These are phyloP conservation scores for Athalia rosae DNA, from an alignment of 2,888 invertebrate genomes.

Conservation along the genomic window DNA sequence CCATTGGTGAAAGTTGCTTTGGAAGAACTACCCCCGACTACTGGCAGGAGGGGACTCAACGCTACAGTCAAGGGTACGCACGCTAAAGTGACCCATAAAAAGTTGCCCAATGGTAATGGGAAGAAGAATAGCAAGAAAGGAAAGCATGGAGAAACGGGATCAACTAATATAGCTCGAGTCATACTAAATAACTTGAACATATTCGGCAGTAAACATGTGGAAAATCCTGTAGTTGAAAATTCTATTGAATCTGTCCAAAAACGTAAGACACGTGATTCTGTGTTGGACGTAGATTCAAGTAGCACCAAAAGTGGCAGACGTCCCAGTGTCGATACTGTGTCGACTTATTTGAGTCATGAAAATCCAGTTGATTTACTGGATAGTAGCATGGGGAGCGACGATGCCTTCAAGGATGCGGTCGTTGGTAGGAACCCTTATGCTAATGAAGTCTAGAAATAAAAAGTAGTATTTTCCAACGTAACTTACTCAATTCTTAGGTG, in stretches of 20 bases:
- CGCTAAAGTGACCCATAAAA: slow-evolving; percentile 66
- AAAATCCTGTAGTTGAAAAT: slow-evolving; percentile 63
- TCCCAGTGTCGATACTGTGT: slow-evolving; percentile 91
- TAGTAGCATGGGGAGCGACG: slow-evolving; percentile 84
- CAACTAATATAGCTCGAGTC: slow-evolving; percentile 83
- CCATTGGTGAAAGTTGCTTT: slow-evolving; percentile 83
- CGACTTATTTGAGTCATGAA: slow-evolving; percentile 91
- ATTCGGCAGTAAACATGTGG: slow-evolving; percentile 76
- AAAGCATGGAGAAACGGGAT: slow-evolving; percentile 73
- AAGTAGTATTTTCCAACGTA: not conserved
- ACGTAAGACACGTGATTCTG: slow-evolving; percentile 69
- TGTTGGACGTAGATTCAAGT: slow-evolving; percentile 81
- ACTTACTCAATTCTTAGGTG: slow-evolving; percentile 67
- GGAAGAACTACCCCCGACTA: slow-evolving; percentile 70
- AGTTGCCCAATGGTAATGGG: slow-evolving; percentile 60
- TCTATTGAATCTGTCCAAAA: slow-evolving; percentile 62
- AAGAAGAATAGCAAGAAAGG: slow-evolving; percentile 74
- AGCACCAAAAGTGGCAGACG: slow-evolving; percentile 86
- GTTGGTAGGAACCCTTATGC: slow-evolving; percentile 69
- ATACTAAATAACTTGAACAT: slow-evolving; percentile 89
- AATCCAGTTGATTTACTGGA: slow-evolving; percentile 84
- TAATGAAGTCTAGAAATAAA: not conserved
- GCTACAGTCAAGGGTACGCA: slow-evolving; percentile 60
- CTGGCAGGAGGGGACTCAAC: slow-evolving; percentile 51
- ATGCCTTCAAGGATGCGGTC: slow-evolving; percentile 78